These are phyloP conservation scores for Drosophila virilis DNA, from an alignment of 1,140 invertebrate species.

Conservation along the genomic window DNA sequence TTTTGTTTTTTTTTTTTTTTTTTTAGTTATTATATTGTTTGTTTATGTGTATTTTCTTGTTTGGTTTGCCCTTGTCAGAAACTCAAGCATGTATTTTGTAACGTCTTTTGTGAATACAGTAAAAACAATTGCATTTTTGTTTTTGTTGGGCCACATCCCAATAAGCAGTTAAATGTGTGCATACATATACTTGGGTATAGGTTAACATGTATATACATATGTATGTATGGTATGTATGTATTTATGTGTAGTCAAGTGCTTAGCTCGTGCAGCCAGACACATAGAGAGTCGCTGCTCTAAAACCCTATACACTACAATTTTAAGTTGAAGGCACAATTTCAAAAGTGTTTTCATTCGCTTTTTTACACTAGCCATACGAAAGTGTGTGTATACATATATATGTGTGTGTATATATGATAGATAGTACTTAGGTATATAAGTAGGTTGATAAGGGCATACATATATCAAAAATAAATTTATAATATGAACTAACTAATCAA, in stretches of 20 bases:
- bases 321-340: conserved; percentile 78
- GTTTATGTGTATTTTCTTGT: conserved; percentile 10
- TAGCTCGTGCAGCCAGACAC: conserved; percentile 24
- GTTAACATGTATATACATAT: conserved; percentile 1
- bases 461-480: conserved; percentile 35
- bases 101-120: conserved; percentile 45
- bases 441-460: conserved; percentile 15
- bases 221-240: conserved; percentile 3
- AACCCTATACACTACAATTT: conserved; percentile 56
- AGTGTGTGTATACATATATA: conserved; percentile 8
- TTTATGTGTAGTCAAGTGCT: conserved; percentile 27
- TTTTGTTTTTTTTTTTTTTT: conserved; percentile 31
- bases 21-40: conserved; percentile 21
- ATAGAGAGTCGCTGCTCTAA: conserved; percentile 32
- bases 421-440: conserved; percentile 16
- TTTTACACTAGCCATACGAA: conserved; percentile 57
- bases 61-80: conserved; percentile 17
- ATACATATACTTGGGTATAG: neutral
- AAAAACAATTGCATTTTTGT: conserved; percentile 32
- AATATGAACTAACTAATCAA: conserved; percentile 35
- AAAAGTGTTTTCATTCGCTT: conserved; percentile 61
- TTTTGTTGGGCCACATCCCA: conserved; percentile 15
- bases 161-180: conserved; percentile 8
- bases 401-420: conserved; percentile 9
- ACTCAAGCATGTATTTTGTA: conserved; percentile 33